Conservation (phyloP, 1,140 invertebrate genomes). For the Theocolax elegans region DNA sequence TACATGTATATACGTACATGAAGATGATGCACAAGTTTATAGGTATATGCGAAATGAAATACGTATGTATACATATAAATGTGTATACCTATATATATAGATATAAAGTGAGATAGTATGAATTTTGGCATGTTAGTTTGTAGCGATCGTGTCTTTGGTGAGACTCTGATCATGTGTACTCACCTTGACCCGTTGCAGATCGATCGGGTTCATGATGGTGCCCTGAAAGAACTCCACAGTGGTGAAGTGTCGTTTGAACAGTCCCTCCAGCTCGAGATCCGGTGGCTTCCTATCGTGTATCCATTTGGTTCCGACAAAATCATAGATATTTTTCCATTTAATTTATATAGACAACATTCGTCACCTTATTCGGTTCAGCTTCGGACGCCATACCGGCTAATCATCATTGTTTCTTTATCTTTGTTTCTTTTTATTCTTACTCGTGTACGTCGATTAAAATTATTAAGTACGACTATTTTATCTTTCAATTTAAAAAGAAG, state of each 20-base stretch:
- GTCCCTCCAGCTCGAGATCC: conserved; percentile 98
- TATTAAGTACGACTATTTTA: background rate
- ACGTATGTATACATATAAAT: background rate
- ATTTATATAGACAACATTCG: conserved; percentile 49
- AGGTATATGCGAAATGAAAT: background rate
- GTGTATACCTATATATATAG: too few relatives aligned
- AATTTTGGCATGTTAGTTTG: conserved; percentile 39
- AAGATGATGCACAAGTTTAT: too few relatives aligned
- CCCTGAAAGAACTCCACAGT: conserved; percentile 99
- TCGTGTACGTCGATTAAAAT: conserved; percentile 4
- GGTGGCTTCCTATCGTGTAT: conserved; percentile 80
- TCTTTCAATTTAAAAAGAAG: conserved; percentile 6
- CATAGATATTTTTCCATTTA: conserved; percentile 55
- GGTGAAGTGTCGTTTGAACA: conserved; percentile 99
- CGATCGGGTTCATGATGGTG: conserved; percentile 99
- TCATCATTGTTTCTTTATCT: conserved; percentile 30
- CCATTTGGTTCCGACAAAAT: conserved; percentile 58
- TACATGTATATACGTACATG: too few relatives aligned
- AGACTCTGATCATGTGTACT: conserved; percentile 58
- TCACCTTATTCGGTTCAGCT: conserved; percentile 51
- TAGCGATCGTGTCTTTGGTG: conserved; percentile 45
- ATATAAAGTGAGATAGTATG: background rate
- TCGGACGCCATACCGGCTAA: conserved; percentile 16
- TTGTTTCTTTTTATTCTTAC: conserved; percentile 33
- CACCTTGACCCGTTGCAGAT: conserved; percentile 99